Percentiles rank a stretch among this genome's conserved stretches.
These are phyloP conservation scores for Sylvilagus bachmani DNA, from an alignment of 2,113 vertebrate genomes.

Conservation along the genomic window DNA sequence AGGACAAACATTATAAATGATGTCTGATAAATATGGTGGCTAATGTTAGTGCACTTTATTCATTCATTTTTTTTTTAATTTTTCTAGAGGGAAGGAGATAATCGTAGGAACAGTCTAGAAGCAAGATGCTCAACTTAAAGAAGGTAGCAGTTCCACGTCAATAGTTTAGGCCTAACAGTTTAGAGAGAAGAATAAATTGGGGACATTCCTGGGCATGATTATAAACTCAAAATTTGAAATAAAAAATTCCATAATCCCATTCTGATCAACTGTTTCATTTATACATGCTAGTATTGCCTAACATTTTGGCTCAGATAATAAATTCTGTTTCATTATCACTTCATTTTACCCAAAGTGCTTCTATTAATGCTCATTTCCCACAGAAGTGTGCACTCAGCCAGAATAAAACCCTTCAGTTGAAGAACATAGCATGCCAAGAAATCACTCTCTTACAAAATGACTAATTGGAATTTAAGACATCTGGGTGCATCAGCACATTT, in stretches of 20 bases:
- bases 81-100: background rate
- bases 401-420: constrained; percentile 15
- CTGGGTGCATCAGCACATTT: constrained; percentile 28
- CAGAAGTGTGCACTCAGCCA: background rate
- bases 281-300: background rate
- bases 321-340: constrained; percentile 19
- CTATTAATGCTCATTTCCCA: constrained; percentile 42
- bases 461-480: constrained; percentile 57
- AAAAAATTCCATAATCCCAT: background rate
- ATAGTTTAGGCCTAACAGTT: background rate
- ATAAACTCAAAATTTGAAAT: constrained; percentile 45
- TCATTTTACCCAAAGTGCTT: constrained; percentile 52
- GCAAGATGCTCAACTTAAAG: background rate
- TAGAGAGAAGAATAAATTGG: background rate
- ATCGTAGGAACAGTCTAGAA: background rate
- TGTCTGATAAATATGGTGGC: background rate
- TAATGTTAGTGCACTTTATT: background rate
- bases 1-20: background rate
- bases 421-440: constrained; percentile 34
- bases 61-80: background rate
- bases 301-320: background rate
- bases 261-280: constrained; percentile 30
- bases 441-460: constrained; percentile 14
- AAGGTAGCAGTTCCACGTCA: background rate
- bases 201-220: background rate